Evolutionary conservation across 2,113 vertebrate genomes (phyloP), one percentile per base, ranked within the genome.

Genomic region (Riparia riparia): DNA sequence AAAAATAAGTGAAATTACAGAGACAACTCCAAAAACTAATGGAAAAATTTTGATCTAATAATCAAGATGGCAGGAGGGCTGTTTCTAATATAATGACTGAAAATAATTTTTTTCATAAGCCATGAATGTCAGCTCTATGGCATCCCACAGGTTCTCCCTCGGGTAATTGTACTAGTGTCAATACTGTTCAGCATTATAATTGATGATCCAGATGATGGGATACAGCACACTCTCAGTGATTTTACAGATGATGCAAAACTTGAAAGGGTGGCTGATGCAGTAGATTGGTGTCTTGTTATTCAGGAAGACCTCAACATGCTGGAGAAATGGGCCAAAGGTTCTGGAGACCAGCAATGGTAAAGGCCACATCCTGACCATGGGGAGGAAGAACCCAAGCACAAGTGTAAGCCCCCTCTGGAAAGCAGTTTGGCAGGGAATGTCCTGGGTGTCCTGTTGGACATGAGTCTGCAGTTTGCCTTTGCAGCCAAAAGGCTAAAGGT

Each of bases 381-480:
- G 3, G 41, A 64, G 5, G 24, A 88, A 68, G 12, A 85, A 56
- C 5, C 2, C 28, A 45, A 12, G 6, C 7, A 17, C 14, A 28
- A 53, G 22, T 6, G 28, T 13, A 32, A 13, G 17, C 1, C 12
- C n/a, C 24, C 31, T 21, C 24, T 61, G n/a, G 24, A 61, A 47
- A 54, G 14, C 9, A 68, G 58, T 14, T 47, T 56, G 29, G 24
- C 25, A 72, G 3, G 18, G 17, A 86, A 64, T 16, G 5, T 14
- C 10, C 14, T 39, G 13, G 14, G 6, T 60, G 44, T 64, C n/a
- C 53, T 1, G 0, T 3, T 32, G 22, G 14, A 60, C 28, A 32
- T 0, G 0, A 92, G 37, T 8, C 37, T 61, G 21, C 5, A 72
- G 26, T 19, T 8, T 21, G 31, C 10, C 31, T 50, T 14, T 57